A percentile compares a stretch with the other conserved stretches of the same genome.
These are phyloP conservation scores for Matsumurasca onukii DNA, from an alignment of 1,140 invertebrate genomes.

Conservation along the genomic window DNA sequence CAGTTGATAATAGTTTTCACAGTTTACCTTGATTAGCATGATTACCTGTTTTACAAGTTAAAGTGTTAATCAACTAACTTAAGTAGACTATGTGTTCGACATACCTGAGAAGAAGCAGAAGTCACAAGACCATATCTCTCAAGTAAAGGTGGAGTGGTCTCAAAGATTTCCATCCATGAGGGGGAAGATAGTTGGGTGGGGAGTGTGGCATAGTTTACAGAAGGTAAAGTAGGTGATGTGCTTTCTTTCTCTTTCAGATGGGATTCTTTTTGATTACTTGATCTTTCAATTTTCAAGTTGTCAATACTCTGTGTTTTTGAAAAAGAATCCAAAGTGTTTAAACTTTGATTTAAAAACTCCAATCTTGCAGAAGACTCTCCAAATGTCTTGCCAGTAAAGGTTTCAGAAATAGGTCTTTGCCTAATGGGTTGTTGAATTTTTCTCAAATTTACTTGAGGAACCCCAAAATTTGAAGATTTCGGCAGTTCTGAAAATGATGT, in stretches of 20 bases:
- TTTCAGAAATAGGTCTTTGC: slow-evolving; percentile 4
- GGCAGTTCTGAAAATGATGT: no score
- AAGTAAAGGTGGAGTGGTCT: slow-evolving; percentile 38
- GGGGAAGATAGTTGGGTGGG: slow-evolving; percentile 31
- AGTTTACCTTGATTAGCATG: no score
- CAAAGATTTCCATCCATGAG: slow-evolving; percentile 40
- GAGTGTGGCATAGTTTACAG: slow-evolving; percentile 43
- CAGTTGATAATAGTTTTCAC: no score
- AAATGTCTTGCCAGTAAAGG: neutral
- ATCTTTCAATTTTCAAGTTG: neutral
- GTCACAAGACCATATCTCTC: slow-evolving; percentile 4
- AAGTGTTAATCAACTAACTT: no score
- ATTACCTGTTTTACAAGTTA: no score
- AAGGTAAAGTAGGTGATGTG: slow-evolving; percentile 36
- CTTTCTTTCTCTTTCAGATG: neutral
- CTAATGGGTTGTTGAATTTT: no score
- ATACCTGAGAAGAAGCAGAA: no score
- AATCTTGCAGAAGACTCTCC: slow-evolving; percentile 9
- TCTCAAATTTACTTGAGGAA: no score
- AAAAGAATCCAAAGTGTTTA: slow-evolving; percentile 24
- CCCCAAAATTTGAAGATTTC: no score
- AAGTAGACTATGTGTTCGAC: no score
- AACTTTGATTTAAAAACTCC: slow-evolving; percentile 10
- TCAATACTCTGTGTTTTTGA: slow-evolving; percentile 23
- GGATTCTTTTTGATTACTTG: neutral